Percentiles rank a stretch among this genome's conserved stretches.
phyloP scores from a whole-genome alignment of 2,888 invertebrate species.

The Pasiphila rectangulata region DNA sequence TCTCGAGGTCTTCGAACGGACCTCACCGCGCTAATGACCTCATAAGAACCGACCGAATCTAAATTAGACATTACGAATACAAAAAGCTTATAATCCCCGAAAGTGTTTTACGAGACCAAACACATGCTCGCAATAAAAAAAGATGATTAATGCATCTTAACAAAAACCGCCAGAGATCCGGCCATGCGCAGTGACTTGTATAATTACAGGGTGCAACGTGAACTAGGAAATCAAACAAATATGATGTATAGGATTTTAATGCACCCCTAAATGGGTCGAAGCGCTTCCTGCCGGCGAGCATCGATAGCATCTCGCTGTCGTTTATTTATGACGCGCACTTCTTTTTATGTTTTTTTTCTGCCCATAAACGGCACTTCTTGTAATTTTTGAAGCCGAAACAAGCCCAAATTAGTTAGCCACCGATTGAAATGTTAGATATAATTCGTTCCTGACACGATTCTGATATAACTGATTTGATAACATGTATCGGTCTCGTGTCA shows the following conservation, averaged over 20 bases:
- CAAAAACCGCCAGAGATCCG: conserved; percentile 72
- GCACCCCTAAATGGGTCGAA: conserved; percentile 80
- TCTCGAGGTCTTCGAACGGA: conserved; percentile 45
- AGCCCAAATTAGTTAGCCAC: conserved; percentile 64
- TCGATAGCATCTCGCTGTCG: conserved; percentile 72
- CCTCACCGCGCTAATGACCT: conserved; percentile 67
- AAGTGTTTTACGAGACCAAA: conserved; percentile 75
- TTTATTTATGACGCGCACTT: conserved; percentile 70
- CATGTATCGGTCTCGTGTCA: conserved; percentile 1
- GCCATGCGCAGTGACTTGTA: conserved; percentile 76
- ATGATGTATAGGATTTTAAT: conserved; percentile 82
- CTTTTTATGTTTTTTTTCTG: conserved; percentile 42
- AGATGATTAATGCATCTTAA: conserved; percentile 76
- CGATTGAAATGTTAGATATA: conserved; percentile 37
- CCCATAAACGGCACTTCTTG: conserved; percentile 62
- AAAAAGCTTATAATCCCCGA: conserved; percentile 69
- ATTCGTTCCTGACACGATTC: conserved; percentile 50
- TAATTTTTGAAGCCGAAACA: conserved; percentile 63
- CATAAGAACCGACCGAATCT: conserved; percentile 63
- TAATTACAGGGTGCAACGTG: conserved; percentile 79
- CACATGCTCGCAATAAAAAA: conserved; percentile 77
- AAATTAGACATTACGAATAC: conserved; percentile 72
- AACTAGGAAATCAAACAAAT: conserved; percentile 82
- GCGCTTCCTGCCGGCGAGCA: conserved; percentile 72
- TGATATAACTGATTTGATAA: conserved; percentile 10